Base-by-base conservation (phyloP, 2,888 invertebrate species). In the Ennomos erosarius region DNA sequence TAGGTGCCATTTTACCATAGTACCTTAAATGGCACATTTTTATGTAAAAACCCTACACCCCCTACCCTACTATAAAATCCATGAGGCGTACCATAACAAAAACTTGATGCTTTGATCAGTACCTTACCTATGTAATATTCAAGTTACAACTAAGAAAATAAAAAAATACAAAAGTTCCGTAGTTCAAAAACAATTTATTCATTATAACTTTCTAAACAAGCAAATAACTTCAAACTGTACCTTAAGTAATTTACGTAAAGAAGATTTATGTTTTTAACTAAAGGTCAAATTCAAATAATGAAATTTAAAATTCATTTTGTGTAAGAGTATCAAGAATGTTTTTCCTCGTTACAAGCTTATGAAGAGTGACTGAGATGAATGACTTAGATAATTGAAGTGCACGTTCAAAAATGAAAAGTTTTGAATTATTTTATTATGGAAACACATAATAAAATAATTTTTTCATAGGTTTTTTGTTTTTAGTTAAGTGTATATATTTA, bases 291-390 rank as follows among this genome's bases (percentile, higher is more conserved):
- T 61, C 59, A 73, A 76, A 77, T 55, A 60, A 60, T 72, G 64
- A 71, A 79, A 78, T 68, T 70, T 67, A 58, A 62, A 70, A 70
- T 49, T 73, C 73, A 80, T 75, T 76, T 74, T 67, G 59, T 51
- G 65, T 66, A 64, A 83, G n/a, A n/a, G 84, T 81, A 84, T 81
- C 84, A 87, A 86, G 73, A 76, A 72, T 69, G 67, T 78, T 71
- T 71, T 77, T 78, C 68, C 74, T 68, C 60, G 53, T 66, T 62
- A 62, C 66, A 68, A 73, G 75, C 74, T 82, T 84, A 84, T 84
- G 81, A 85, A 83, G 75, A 75, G 73, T 78, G 86, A 87, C 87
- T 82, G 82, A 85, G 87, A 88, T 85, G 81, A 87, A 88, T 87
- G 82, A 75, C 76, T 75, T 46, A 78, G 78, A 82, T 86, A 87